Percentiles rank a stretch among this genome's conserved stretches.
Evolutionary conservation across 2,888 invertebrate genomes (phyloP).

Genomic region (Cataglyphis rosenhaueri): DNA sequence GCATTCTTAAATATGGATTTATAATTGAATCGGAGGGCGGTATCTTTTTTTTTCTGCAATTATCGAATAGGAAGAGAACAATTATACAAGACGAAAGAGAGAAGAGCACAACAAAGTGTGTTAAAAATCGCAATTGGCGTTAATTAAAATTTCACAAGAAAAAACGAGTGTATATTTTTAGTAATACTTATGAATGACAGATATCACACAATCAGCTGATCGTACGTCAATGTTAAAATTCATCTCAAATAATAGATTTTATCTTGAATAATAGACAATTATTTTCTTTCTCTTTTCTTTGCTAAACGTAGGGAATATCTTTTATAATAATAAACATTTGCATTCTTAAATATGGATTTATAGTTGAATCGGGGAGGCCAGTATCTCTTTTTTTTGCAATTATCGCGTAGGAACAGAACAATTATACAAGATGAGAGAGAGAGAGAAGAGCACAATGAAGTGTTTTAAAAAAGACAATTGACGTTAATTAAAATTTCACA

Average conservation of each 20-base stretch:
- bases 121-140: constrained; percentile 27
- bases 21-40: not conserved
- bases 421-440: not conserved
- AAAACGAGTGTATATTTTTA: not conserved
- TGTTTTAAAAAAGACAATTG: constrained; percentile 26
- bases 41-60: not conserved
- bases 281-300: not conserved
- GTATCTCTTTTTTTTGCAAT: not conserved
- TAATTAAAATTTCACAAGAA: not conserved
- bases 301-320: too few relatives aligned
- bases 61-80: not conserved
- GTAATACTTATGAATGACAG: not conserved
- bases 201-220: too few relatives aligned
- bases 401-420: not conserved
- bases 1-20: not conserved
- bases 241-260: not conserved
- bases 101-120: not conserved
- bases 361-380: not conserved
- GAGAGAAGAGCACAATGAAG: not conserved
- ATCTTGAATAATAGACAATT: not conserved
- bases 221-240: too few relatives aligned
- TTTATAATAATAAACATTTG: not conserved
- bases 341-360: not conserved
- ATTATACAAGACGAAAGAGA: not conserved
- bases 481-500: not conserved